These are phyloP conservation scores for Limosa lapponica DNA, from an alignment of 2,797 vertebrate species.

Conservation along the genomic window DNA sequence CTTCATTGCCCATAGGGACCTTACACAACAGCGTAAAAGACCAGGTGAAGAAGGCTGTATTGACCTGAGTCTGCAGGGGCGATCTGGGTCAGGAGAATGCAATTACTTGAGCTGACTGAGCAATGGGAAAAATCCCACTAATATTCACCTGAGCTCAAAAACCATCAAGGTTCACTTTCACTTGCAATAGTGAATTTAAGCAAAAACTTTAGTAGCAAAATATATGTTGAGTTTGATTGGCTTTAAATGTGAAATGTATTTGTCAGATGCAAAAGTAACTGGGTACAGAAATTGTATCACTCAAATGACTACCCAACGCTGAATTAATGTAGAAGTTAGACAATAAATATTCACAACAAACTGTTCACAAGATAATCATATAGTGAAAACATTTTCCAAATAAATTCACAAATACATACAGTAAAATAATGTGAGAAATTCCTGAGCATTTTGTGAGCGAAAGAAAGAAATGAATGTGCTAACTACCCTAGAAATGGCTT, in stretches of 20 bases:
- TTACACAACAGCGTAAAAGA: not conserved
- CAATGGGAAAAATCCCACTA: not conserved
- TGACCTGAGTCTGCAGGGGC: not conserved
- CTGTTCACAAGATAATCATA: not conserved
- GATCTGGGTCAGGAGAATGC: constrained; percentile 24
- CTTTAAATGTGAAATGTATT: not conserved
- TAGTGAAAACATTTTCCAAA: constrained; percentile 18
- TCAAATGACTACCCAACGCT: constrained; percentile 1
- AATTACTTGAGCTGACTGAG: constrained; percentile 4
- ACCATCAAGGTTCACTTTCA: not conserved
- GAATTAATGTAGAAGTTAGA: not conserved
- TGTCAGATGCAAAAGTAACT: not conserved
- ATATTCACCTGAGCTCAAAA: not conserved
- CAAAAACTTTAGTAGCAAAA: not conserved
- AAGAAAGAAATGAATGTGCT: not conserved
- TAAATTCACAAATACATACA: not conserved
- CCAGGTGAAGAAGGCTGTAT: not conserved
- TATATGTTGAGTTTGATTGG: not conserved
- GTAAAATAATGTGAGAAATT: not conserved
- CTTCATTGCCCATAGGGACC: not conserved
- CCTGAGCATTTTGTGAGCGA: not conserved
- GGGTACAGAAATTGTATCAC: not conserved
- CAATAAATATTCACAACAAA: constrained; percentile 26
- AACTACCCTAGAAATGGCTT: not conserved
- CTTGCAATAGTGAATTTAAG: not conserved